phyloP scores from a whole-genome alignment of 2,113 vertebrate species.

The Microcebus tavaratra region DNA sequence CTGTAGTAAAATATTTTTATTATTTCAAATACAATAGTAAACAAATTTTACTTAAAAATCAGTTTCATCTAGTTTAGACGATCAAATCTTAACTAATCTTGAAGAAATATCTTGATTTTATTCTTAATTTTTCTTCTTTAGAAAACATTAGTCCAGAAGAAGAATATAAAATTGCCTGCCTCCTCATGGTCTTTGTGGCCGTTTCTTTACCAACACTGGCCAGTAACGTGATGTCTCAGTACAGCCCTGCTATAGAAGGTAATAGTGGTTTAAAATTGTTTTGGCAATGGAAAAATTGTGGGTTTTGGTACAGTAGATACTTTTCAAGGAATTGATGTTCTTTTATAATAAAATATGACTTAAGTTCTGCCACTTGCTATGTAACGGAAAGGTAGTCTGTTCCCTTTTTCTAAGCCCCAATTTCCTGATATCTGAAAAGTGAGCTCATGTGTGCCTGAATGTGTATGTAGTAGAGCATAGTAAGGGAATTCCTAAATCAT shows the following conservation, averaged over 20 bases:
- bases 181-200: slow-evolving; percentile 99
- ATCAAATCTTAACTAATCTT: slow-evolving; percentile 26
- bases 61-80: slow-evolving; percentile 34
- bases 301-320: not conserved
- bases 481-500: not conserved
- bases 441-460: not conserved
- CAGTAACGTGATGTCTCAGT: slow-evolving; percentile 99
- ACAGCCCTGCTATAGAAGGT: slow-evolving; percentile 99
- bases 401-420: not conserved
- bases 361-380: not conserved
- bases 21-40: not conserved
- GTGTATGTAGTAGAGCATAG: not conserved
- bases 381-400: not conserved
- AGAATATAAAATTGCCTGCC: slow-evolving; percentile 99
- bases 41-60: not conserved
- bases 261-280: slow-evolving; percentile 54
- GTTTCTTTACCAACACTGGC: slow-evolving; percentile 97
- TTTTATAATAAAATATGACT: slow-evolving; percentile 6
- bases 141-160: slow-evolving; percentile 99
- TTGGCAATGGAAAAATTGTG: not conserved
- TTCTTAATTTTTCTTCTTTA: slow-evolving; percentile 80
- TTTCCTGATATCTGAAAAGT: not conserved
- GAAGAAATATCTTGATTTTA: slow-evolving; percentile 56
- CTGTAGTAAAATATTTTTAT: not conserved
- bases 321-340: not conserved